Percentiles rank a stretch among this genome's conserved stretches.
Evolutionary conservation across 2,888 invertebrate genomes (phyloP).

Genomic region (Sinohyriopsis cumingii): DNA sequence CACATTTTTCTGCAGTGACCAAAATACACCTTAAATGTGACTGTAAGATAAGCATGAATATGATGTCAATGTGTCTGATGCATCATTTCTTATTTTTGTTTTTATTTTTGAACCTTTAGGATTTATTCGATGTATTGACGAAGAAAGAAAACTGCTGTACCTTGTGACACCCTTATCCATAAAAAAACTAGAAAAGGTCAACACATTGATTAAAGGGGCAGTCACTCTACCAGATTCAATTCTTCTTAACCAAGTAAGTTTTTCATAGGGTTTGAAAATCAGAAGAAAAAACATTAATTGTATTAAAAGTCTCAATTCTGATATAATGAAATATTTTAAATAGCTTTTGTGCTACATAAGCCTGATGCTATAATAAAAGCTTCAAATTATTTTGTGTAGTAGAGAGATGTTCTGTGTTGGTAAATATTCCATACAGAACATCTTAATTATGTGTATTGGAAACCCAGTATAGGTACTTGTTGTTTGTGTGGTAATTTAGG

Average conservation of each 20-base stretch:
- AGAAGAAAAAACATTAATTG: too few species aligned
- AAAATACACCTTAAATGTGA: neutral
- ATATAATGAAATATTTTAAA: too few species aligned
- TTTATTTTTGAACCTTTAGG: constrained; percentile 39
- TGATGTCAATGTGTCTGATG: neutral
- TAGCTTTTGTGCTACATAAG: too few species aligned
- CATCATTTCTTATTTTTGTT: neutral
- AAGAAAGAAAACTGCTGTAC: constrained; percentile 45
- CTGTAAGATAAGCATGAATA: too few species aligned
- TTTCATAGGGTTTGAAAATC: neutral
- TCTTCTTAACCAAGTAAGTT: constrained; percentile 51
- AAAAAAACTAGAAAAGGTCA: constrained; percentile 48
- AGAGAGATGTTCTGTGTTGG: too few species aligned
- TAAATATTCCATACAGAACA: too few species aligned
- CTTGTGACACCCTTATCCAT: constrained; percentile 56
- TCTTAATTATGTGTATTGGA: too few species aligned
- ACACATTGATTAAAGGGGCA: constrained; percentile 59
- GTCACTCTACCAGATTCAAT: constrained; percentile 57
- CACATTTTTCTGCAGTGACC: neutral
- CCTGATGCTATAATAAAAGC: too few species aligned
- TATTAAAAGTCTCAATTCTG: too few species aligned
- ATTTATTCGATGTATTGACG: constrained; percentile 61
- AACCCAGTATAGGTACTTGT: too few species aligned
- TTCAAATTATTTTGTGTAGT: too few species aligned
- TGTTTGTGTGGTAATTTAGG: too few species aligned